These are phyloP conservation scores for Tortrix viridana DNA, from an alignment of 2,888 invertebrate genomes.

Conservation along the genomic window DNA sequence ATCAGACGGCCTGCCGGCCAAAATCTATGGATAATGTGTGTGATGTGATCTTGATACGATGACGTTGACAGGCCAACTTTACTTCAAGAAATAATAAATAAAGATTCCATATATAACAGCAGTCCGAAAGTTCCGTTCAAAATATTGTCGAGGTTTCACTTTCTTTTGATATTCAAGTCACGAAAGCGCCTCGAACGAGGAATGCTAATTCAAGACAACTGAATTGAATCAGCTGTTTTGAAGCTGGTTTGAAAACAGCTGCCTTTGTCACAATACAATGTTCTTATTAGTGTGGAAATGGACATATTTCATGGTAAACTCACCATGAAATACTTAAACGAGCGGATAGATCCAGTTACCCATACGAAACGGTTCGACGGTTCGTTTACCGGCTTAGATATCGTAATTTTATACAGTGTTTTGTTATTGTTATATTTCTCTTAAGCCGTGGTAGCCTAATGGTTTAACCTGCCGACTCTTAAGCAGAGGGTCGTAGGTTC, in stretches of 20 bases:
- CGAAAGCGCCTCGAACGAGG: slow-evolving; percentile 53
- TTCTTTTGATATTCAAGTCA: slow-evolving; percentile 61
- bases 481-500: too few relatives aligned
- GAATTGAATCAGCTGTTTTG: slow-evolving; percentile 30
- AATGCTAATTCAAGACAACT: slow-evolving; percentile 49
- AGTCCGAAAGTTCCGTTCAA: slow-evolving; percentile 56
- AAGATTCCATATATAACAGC: slow-evolving; percentile 39
- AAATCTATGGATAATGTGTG: too few relatives aligned
- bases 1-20: too few relatives aligned
- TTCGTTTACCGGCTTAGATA: too few relatives aligned
- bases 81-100: too few relatives aligned
- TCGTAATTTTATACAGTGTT: too few relatives aligned
- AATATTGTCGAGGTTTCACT: slow-evolving; percentile 62
- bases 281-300: slow-evolving; percentile 1
- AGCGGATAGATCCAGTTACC: background rate
- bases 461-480: too few relatives aligned
- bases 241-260: slow-evolving; percentile 7
- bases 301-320: background rate
- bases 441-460: too few relatives aligned
- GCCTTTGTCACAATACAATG: background rate
- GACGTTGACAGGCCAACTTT: too few relatives aligned
- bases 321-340: background rate
- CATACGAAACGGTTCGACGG: too few relatives aligned
- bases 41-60: too few relatives aligned
- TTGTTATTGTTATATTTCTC: too few relatives aligned